Conservation (phyloP, 2,797 vertebrate species). For the Spondyliosoma cantharus region DNA sequence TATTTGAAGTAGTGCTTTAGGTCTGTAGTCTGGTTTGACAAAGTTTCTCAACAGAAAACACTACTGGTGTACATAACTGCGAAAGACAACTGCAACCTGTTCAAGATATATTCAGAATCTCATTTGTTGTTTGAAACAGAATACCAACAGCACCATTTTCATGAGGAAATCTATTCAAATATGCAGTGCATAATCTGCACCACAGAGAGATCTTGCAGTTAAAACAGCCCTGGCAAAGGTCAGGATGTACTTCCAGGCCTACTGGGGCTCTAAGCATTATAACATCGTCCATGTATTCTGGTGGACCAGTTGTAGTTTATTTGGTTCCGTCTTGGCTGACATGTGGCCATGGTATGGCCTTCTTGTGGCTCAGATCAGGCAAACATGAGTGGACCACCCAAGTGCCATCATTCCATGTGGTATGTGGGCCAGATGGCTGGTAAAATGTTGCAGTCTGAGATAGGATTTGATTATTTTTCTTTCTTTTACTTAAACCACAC, state of each 20-base stretch:
- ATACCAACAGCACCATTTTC: not conserved
- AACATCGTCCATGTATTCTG: not conserved
- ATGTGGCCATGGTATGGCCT: too few species aligned
- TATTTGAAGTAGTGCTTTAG: not conserved
- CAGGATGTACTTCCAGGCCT: not conserved
- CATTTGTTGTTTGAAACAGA: not conserved
- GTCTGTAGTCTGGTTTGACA: slow-evolving; percentile 2
- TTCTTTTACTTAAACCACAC: not conserved
- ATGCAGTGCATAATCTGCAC: not conserved
- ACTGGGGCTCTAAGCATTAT: not conserved
- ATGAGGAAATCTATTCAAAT: not conserved
- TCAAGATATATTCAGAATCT: not conserved
- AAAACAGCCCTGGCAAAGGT: too few species aligned
- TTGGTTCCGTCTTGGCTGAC: too few species aligned
- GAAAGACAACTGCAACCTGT: too few species aligned
- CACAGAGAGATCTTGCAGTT: not conserved
- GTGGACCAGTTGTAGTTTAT: too few species aligned
- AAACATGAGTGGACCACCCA: too few species aligned
- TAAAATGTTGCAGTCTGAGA: too few species aligned
- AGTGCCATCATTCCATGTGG: too few species aligned
- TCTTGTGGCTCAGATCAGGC: too few species aligned
- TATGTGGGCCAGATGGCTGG: too few species aligned
- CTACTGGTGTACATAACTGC: not conserved
- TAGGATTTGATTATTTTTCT: not conserved
- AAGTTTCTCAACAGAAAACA: slow-evolving; percentile 23